Evolutionary conservation across 2,113 vertebrate genomes (phyloP).

Genomic region (Amphiprion percula): DNA sequence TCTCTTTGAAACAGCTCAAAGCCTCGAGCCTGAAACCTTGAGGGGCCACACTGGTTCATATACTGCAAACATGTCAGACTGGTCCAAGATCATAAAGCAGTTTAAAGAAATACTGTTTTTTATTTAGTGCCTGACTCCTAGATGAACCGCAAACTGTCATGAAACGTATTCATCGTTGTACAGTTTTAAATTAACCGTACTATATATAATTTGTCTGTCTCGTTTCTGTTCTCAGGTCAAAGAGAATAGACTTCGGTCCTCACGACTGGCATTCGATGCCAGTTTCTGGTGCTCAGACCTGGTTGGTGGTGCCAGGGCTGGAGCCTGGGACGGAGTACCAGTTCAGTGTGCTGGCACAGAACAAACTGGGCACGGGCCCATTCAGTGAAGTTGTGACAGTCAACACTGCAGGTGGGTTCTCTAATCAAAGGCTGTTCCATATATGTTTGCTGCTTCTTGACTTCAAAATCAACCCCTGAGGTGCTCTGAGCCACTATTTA

Average conservation of each 20-base stretch:
- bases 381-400: constrained; percentile 99
- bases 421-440: constrained; percentile 30
- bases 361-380: constrained; percentile 98
- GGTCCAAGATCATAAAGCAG: not conserved
- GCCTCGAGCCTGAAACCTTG: not conserved
- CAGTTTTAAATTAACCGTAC: not conserved
- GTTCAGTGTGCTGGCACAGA: constrained; percentile 99
- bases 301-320: constrained; percentile 93
- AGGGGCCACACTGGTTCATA: not conserved
- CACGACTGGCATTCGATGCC: constrained; percentile 97
- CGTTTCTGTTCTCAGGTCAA: constrained; percentile 87
- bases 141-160: not conserved
- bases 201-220: not conserved
- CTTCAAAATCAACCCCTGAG: constrained; percentile 22
- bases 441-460: constrained; percentile 20
- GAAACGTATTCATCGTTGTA: not conserved
- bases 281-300: constrained; percentile 91
- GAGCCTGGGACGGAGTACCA: constrained; percentile 98
- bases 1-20: not conserved
- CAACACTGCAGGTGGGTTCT: constrained; percentile 95
- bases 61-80: not conserved
- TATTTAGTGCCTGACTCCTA: not conserved
- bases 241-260: constrained; percentile 95
- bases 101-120: not conserved
- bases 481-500: constrained; percentile 6